phyloP scores from a whole-genome alignment of 2,888 invertebrate genomes.

The Syrista parreyssii region DNA sequence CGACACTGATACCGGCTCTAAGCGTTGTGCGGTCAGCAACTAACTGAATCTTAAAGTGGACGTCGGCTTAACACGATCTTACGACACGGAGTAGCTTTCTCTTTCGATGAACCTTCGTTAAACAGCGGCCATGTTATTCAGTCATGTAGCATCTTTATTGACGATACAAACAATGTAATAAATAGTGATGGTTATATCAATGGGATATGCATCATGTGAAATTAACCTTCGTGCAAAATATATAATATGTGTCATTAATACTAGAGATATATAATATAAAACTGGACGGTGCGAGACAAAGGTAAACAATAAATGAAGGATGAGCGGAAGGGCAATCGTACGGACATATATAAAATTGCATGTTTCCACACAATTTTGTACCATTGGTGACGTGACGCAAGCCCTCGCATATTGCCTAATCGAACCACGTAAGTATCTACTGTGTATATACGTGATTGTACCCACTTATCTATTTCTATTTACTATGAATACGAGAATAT shows the following conservation, averaged over 20 bases:
- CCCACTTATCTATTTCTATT: not conserved
- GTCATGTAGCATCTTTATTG: not conserved
- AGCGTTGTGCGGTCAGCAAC: conserved; percentile 22
- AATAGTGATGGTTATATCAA: not conserved
- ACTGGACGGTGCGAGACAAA: not conserved
- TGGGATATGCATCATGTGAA: not conserved
- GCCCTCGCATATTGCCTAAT: not conserved
- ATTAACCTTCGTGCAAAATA: not conserved
- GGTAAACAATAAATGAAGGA: not conserved
- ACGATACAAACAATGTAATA: not conserved
- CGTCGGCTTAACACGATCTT: conserved; percentile 34
- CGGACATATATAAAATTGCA: not conserved
- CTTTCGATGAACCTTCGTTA: conserved; percentile 40
- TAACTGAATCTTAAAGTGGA: conserved; percentile 32
- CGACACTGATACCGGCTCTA: not conserved
- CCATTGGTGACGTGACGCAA: not conserved
- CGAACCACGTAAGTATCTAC: not conserved
- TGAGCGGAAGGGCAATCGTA: not conserved
- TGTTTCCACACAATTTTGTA: not conserved
- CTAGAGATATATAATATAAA: not conserved
- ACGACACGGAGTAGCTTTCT: conserved; percentile 51
- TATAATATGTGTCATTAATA: not conserved
- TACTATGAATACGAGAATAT: not conserved
- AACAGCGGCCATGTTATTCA: not conserved
- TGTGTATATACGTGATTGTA: not conserved